Evolutionary conservation across 1,140 invertebrate genomes (phyloP), one percentile per base, ranked within the genome.

Genomic region (Macrobrachium nipponense): DNA sequence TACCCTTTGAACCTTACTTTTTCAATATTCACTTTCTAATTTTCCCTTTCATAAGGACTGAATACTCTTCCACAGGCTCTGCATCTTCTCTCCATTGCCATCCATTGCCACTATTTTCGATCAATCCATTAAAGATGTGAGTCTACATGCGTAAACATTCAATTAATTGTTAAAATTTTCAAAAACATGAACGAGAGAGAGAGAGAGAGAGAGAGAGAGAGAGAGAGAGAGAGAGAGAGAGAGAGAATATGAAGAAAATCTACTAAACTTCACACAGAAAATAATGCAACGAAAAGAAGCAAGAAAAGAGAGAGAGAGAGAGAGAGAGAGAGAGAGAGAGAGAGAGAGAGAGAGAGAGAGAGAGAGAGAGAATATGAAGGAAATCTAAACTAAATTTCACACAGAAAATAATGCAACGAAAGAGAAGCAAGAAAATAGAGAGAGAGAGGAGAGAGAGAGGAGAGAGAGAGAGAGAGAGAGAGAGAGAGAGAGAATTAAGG

Each of bases 321-420:
- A 78, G 14, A n/a, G 76, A 23, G 76, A 58, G 60, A n/a, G 44
- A 18, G 44, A 60, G 20, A 58, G 80, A 64, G 36, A 43, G 51
- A 17, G 17, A 12, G 14, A 23, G 44, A 43, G 62, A 58, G 18
- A 51, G 62, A 66, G 14, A 66, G 20, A 44, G 23, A 15, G 23
- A 66, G 61, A 66, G 27, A 58, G n/a, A 59, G 12, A 58, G 27
- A n/a, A 4, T 18, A 11, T 18, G 7, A 8, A 23, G 12, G 6
- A 58, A 20, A 20, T n/a, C 27, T 17, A 20, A 23, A 23, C 3
- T 10, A 18, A 23, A 20, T 17, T 18, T 4, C 18, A 44, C 14
- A 12, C 7, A 23, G 75, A 58, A 18, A n/a, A 23, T 3, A n/a
- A 58, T 3, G 7, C 23, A 23, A 23, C 4, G 60, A 36, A 5